Percentiles rank a stretch among this genome's conserved stretches.
Evolutionary conservation across 2,113 vertebrate genomes (phyloP).

Genomic region (Tenebrosternarchus preto): DNA sequence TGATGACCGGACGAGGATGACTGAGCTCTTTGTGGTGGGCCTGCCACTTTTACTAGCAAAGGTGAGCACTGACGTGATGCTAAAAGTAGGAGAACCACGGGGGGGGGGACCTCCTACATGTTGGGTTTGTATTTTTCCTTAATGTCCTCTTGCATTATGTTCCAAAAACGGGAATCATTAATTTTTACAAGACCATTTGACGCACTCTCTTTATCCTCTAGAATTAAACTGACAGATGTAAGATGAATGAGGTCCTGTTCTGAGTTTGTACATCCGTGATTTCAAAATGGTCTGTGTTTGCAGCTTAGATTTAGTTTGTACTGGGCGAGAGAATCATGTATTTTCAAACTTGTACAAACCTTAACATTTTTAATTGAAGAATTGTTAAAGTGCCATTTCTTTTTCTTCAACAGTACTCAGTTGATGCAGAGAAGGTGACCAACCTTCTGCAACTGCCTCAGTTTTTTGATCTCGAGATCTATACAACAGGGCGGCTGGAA

Average conservation of each 20-base stretch:
- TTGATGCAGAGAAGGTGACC: slow-evolving; percentile 97
- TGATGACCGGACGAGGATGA: slow-evolving; percentile 95
- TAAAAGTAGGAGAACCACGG: not conserved
- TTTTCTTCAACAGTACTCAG: slow-evolving; percentile 79
- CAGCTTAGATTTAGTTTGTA: no score
- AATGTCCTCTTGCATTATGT: not conserved
- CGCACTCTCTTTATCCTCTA: no score
- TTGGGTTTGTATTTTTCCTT: no score
- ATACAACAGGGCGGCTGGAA: slow-evolving; percentile 96
- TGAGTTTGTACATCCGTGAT: no score
- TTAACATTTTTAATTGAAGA: no score
- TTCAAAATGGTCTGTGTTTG: no score
- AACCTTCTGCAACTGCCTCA: slow-evolving; percentile 95
- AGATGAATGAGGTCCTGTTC: no score
- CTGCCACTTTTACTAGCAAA: slow-evolving; percentile 96
- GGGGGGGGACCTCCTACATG: not conserved
- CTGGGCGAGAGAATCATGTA: no score
- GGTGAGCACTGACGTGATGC: slow-evolving; percentile 65
- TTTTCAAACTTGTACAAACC: no score
- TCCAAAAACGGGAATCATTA: no score
- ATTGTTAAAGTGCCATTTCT: not conserved
- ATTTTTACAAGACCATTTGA: no score
- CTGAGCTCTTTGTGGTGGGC: slow-evolving; percentile 92
- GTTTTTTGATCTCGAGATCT: slow-evolving; percentile 98
- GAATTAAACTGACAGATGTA: no score